Evolutionary conservation across 2,888 invertebrate species (phyloP), one percentile per base, ranked within the genome.

Genomic region (Druceiella hillmani): DNA sequence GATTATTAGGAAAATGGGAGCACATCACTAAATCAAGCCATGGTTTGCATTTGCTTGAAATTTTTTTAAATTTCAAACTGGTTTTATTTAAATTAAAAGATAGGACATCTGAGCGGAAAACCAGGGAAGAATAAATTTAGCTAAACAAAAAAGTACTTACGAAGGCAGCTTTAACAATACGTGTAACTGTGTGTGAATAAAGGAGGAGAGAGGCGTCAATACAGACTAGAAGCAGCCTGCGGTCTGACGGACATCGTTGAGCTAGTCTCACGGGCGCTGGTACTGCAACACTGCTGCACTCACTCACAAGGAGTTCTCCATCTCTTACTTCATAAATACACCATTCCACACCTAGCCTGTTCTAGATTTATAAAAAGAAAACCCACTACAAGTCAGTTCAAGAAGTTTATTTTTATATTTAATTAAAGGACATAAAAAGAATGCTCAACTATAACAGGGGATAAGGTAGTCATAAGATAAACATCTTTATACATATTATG

Each of bases 161-260:
- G 67, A 93, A 86, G 37, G 85, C 80, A 37, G 86, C 81, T 59
- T 85, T 83, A 3, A 83, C 78, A 11, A 82, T 78, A 55, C 81
- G 81, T 3, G 86, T 89, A 1, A 84, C 74, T 29, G 87, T 86
- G 45, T 80, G 77, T 15, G 74, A 68, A 40, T 82, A 75, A 65
- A 93, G 89, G 25, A 85, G 86, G 43, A 94, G 62, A 3, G 88
- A 82, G 3, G 87, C 87, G 65, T 93, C 91, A 32, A 87, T 84
- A 54, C 91, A 91, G 5, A 89, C 88, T 28, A 88, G 62, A 15
- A 92, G 64, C 5, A 93, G 64, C 51, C 83, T 81, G 52, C 83
- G 79, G 59, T 84, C 84, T 54, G 83, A 78, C 0, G 79, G 79
- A 44, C 49, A 60, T 5, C 59, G 56, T 1, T 56, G 51, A 33